Evolutionary conservation across 2,888 invertebrate genomes (phyloP).

Genomic region (Meandrusa payeni): DNA sequence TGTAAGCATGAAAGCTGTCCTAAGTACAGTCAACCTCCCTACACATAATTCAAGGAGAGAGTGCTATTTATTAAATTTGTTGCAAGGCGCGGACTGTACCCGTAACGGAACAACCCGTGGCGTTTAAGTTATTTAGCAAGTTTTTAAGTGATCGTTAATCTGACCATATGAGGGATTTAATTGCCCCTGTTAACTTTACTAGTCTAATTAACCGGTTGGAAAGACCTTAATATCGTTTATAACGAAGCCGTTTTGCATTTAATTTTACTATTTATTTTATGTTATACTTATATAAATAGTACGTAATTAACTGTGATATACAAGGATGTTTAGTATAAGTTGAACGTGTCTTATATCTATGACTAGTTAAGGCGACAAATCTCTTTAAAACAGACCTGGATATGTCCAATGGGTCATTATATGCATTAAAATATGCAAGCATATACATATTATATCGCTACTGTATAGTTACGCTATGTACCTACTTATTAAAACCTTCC

Average conservation of each 20-base stretch:
- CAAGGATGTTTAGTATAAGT: not conserved
- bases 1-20: slow-evolving; percentile 10
- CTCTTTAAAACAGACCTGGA: not conserved
- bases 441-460: too few species aligned
- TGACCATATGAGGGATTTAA: slow-evolving; percentile 23
- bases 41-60: slow-evolving; percentile 10
- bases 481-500: too few species aligned
- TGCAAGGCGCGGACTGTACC: not conserved
- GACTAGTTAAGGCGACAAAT: not conserved
- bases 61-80: slow-evolving; percentile 13
- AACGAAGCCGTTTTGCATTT: slow-evolving; percentile 19
- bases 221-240: slow-evolving; percentile 18
- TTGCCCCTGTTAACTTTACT: slow-evolving; percentile 19
- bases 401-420: too few species aligned
- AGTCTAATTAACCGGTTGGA: slow-evolving; percentile 18
- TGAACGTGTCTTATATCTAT: not conserved
- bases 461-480: too few species aligned
- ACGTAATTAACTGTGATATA: slow-evolving; percentile 6
- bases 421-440: too few species aligned
- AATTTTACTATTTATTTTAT: slow-evolving; percentile 14
- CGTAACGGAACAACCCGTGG: slow-evolving; percentile 6
- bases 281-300: not conserved
- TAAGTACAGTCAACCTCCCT: not conserved
- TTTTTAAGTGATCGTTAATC: slow-evolving; percentile 22
- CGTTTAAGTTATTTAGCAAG: slow-evolving; percentile 28